Base-by-base conservation (phyloP, 2,888 invertebrate species). In the Drosophila kambysellisi region DNA sequence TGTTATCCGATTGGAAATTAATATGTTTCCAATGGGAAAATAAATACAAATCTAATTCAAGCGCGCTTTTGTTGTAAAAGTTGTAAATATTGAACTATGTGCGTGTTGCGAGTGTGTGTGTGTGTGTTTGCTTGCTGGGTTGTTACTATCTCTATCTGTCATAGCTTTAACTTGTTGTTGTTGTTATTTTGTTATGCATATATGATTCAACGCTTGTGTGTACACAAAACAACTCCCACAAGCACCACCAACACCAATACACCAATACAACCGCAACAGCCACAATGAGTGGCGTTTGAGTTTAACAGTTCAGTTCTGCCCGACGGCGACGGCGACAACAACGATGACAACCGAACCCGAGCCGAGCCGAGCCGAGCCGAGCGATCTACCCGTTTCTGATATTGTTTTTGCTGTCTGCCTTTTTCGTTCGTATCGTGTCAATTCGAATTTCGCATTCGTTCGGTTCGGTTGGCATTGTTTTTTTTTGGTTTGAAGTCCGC, bases 171-270 rank as follows among this genome's bases (percentile, higher is more conserved):
- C 65, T 29, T 43, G 43, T 33, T 20, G 39, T 56, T 64, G 32
- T 50, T 64, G 51, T 65, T 30, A 35, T 30, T 67, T 15, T 52
- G 43, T 33, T 69, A 57, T 69, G 70, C 69, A 57, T 69, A 74
- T 77, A 82, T 84, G 84, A 84, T 74, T 84, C 84, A 84, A 56
- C 39, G 81, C 74, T 39, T 62, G 62, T 76, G 77, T 68, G 68
- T 60, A 73, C 58, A 83, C 72, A 76, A 73, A 89, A 74, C 88
- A 88, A 89, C 85, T 85, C 85, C 85, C 90, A 84, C 89, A 84
- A 85, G 63, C 59, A 64, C 64, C 74, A 60, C 52, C 33, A 46
- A 48, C 72, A 74, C 51, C 53, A 65, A 46, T 8, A 25, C 46
- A 25, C 41, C 50, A 69, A 46, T 15, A 25, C 46, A 46, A 6